A percentile compares a stretch with the other conserved stretches of the same genome.
phyloP scores from a whole-genome alignment of 2,797 vertebrate genomes.

The Pelodytes ibericus region DNA sequence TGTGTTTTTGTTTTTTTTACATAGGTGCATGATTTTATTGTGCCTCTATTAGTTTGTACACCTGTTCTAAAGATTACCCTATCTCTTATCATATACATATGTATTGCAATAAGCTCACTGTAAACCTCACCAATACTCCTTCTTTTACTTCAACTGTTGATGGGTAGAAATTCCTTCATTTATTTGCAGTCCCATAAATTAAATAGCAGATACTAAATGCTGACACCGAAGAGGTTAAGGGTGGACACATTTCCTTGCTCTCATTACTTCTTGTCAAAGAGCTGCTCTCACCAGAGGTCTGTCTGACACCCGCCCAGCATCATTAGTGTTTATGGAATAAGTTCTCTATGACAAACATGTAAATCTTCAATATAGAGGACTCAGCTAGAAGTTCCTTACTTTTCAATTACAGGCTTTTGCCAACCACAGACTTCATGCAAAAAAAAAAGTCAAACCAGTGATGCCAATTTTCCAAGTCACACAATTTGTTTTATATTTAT shows the following conservation, averaged over 20 bases:
- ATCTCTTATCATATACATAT: too few species aligned
- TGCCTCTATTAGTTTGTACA: too few species aligned
- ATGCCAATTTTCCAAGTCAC: slow-evolving; percentile 49
- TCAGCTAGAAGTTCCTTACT: slow-evolving; percentile 10
- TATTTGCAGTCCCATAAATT: too few species aligned
- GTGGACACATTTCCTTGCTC: background rate
- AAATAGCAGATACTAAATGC: background rate
- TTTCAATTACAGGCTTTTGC: slow-evolving; percentile 9
- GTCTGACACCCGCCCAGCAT: slow-evolving; percentile 4
- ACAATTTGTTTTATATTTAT: slow-evolving; percentile 26
- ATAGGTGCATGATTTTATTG: too few species aligned
- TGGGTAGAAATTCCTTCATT: too few species aligned
- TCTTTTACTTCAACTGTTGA: too few species aligned
- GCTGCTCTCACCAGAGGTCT: background rate
- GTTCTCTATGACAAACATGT: slow-evolving; percentile 4
- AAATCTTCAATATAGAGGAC: slow-evolving; percentile 9
- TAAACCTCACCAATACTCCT: too few species aligned
- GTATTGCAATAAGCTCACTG: too few species aligned
- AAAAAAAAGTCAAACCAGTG: slow-evolving; percentile 20
- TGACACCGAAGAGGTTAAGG: background rate
- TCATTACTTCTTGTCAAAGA: background rate
- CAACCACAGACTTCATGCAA: slow-evolving; percentile 22
- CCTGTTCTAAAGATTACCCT: too few species aligned
- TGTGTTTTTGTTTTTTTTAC: too few species aligned
- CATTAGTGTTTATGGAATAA: slow-evolving; percentile 29